Percentiles rank a stretch among this genome's conserved stretches.
Conservation (phyloP, 2,797 vertebrate species). For the Iguana delicatissima region DNA sequence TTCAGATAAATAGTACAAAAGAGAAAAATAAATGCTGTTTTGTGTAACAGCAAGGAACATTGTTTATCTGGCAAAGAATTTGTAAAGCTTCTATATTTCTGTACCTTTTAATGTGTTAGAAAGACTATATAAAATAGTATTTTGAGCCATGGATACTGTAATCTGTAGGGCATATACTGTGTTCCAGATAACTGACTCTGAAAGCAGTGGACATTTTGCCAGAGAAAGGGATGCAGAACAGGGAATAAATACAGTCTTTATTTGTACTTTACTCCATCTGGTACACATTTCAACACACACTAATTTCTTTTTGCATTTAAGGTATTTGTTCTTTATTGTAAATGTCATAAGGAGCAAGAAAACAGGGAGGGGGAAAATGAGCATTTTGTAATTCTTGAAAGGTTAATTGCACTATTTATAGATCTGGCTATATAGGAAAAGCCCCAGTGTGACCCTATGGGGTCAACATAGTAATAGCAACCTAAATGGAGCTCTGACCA, state of each 20-base stretch:
- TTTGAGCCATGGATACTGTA: slow-evolving; percentile 49
- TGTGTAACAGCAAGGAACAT: slow-evolving; percentile 18
- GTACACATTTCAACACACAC: slow-evolving; percentile 50
- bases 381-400: slow-evolving; percentile 80
- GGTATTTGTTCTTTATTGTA: slow-evolving; percentile 59
- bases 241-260: slow-evolving; percentile 19
- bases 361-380: slow-evolving; percentile 69
- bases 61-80: slow-evolving; percentile 43
- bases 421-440: slow-evolving; percentile 76
- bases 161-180: slow-evolving; percentile 25
- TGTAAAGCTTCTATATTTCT: slow-evolving; percentile 56
- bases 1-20: background rate
- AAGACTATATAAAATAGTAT: slow-evolving; percentile 44
- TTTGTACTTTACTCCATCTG: slow-evolving; percentile 41
- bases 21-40: background rate
- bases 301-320: slow-evolving; percentile 50
- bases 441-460: slow-evolving; percentile 74
- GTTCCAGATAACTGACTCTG: background rate
- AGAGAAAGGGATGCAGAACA: background rate
- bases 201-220: slow-evolving; percentile 7
- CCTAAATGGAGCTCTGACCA: slow-evolving; percentile 83
- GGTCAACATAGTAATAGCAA: slow-evolving; percentile 81
- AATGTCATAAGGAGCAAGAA: slow-evolving; percentile 61
- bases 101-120: slow-evolving; percentile 42
- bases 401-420: slow-evolving; percentile 86